phyloP scores from a whole-genome alignment of 2,888 invertebrate species.

The Zele albiditarsus region DNA sequence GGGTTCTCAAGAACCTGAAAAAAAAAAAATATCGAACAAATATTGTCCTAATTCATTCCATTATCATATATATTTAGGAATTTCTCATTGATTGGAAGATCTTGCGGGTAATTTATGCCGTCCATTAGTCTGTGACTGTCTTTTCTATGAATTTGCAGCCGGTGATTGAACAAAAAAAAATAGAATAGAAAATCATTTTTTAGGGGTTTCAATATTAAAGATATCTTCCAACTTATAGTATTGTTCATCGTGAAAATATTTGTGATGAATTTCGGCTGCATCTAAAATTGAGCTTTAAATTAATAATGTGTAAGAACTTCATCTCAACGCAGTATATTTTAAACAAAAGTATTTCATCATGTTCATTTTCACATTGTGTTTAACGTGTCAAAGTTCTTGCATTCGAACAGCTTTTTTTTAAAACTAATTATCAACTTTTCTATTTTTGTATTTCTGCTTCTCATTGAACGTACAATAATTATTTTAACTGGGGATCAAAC shows the following conservation, averaged over 20 bases:
- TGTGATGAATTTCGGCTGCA: constrained; percentile 4
- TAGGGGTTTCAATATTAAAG: constrained; percentile 35
- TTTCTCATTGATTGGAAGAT: constrained; percentile 64
- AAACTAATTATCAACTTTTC: not conserved
- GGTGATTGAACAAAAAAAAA: not conserved
- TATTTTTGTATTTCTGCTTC: not conserved
- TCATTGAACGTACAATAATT: not conserved
- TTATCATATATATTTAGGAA: constrained; percentile 16
- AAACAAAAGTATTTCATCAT: not conserved
- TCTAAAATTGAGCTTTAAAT: constrained; percentile 16
- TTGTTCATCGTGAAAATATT: not conserved
- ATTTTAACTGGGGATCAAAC: not conserved
- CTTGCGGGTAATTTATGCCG: constrained; percentile 72
- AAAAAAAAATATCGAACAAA: not conserved
- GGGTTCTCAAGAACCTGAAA: not conserved
- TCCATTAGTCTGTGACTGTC: constrained; percentile 65
- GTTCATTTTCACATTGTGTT: not conserved
- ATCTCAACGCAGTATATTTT: not conserved
- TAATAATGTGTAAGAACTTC: not conserved
- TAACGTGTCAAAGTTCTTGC: not conserved
- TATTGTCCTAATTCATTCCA: constrained; percentile 35
- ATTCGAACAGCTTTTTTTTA: not conserved
- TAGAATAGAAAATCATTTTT: not conserved
- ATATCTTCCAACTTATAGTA: constrained; percentile 40
- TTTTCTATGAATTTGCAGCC: constrained; percentile 1